phyloP scores from a whole-genome alignment of 53 echinoderm and acorn worm genomes.

The Echinarachnius parma region DNA sequence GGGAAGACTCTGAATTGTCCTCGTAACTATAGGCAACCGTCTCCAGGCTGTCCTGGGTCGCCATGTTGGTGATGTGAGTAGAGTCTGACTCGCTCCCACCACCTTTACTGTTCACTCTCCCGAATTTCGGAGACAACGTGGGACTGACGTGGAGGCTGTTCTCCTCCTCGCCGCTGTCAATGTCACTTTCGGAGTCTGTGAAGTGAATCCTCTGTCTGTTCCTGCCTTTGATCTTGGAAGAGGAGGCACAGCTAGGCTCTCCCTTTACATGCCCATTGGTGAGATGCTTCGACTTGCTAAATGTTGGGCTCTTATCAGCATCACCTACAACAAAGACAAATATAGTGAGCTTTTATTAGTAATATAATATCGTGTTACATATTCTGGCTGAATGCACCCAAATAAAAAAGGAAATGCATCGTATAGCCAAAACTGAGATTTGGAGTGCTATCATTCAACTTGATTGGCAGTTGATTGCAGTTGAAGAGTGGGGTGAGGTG shows the following conservation, averaged over 20 bases:
- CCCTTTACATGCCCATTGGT: neutral
- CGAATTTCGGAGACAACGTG: neutral
- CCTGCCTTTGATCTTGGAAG: neutral
- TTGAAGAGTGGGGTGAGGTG: too few relatives aligned
- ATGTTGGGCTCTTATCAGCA: constrained; percentile 27
- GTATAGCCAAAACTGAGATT: too few relatives aligned
- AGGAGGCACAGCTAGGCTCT: neutral
- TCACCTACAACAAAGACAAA: neutral
- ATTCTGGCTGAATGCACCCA: too few relatives aligned
- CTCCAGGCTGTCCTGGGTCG: constrained; percentile 23
- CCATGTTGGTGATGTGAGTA: constrained; percentile 21
- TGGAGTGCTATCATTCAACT: too few relatives aligned
- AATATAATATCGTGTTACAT: too few relatives aligned
- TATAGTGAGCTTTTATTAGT: too few relatives aligned
- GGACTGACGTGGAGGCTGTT: neutral
- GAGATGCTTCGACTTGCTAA: constrained; percentile 1
- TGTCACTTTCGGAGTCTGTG: constrained; percentile 16
- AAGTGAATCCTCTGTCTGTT: constrained; percentile 10
- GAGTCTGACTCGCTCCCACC: constrained; percentile 23
- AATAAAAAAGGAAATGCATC: too few relatives aligned
- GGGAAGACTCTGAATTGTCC: constrained; percentile 8
- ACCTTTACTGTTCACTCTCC: neutral
- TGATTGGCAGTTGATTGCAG: too few relatives aligned
- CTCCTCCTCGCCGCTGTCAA: neutral
- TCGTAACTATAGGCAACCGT: constrained; percentile 32